These are phyloP conservation scores for Aphidius colemani DNA, from an alignment of 2,888 invertebrate genomes.

Conservation along the genomic window DNA sequence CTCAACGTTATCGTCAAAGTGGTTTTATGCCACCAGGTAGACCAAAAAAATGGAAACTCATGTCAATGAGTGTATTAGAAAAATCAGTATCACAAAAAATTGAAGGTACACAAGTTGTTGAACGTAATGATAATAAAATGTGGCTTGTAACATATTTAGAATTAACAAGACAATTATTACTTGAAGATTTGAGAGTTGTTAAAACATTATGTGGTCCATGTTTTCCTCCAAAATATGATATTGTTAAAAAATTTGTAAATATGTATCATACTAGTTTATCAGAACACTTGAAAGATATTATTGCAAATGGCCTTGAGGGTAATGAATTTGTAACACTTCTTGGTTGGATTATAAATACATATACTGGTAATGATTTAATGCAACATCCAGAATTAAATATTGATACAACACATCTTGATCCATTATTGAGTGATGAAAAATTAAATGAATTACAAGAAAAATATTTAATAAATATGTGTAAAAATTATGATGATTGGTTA, in stretches of 20 bases:
- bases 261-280: conserved; percentile 94
- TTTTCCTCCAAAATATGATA: conserved; percentile 94
- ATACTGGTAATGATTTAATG: conserved; percentile 87
- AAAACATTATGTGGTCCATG: conserved; percentile 90
- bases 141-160: conserved; percentile 96
- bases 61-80: conserved; percentile 81
- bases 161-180: conserved; percentile 80
- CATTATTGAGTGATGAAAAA: conserved; percentile 76
- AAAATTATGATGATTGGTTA: conserved; percentile 95
- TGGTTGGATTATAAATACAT: conserved; percentile 91
- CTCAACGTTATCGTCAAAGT: conserved; percentile 77
- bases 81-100: conserved; percentile 82
- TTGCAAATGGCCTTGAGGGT: conserved; percentile 87
- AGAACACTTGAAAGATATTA: conserved; percentile 82
- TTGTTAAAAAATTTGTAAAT: conserved; percentile 85
- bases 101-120: conserved; percentile 94
- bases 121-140: conserved; percentile 86
- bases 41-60: conserved; percentile 88
- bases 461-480: conserved; percentile 85
- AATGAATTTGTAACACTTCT: conserved; percentile 95
- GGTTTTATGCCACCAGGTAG: conserved; percentile 94
- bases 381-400: conserved; percentile 83
- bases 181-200: conserved; percentile 90
- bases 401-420: conserved; percentile 71
- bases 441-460: conserved; percentile 80